Base-by-base conservation (phyloP, 2,113 vertebrate species). In the Phrynosoma blainvillii region DNA sequence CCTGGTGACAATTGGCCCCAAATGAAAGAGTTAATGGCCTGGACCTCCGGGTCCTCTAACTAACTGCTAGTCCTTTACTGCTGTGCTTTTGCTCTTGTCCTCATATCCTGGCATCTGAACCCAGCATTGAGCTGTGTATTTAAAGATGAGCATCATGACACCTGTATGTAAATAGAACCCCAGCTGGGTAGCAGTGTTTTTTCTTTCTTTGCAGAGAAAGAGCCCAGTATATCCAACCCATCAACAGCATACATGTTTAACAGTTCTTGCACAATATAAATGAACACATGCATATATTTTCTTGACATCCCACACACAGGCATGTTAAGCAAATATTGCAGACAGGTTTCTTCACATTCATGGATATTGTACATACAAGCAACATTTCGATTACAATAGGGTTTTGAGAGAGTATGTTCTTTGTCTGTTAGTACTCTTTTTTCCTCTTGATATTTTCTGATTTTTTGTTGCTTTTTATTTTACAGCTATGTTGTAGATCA, bases 111-210 rank as follows among this genome's bases (percentile, higher is more conserved):
- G 90, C 88, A 92, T 94, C 78, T 94, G 93, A 95, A 94, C 92
- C 86, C 25, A 85, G 54, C 88, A 91, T 54, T 76, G 88, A 90
- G 89, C 82, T 82, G 23, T 92, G 84, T 92, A 90, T 93, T 86
- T 76, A 79, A 84, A 90, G 85, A 87, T 82, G 84, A 89, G 82
- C 62, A 87, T 59, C 36, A 2, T 85, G 92, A 91, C 93, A 95
- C 92, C 91, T 93, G 91, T 89, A 93, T 95, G 93, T 88, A 96
- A 94, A 96, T 82, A 11, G 47, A 80, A 81, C 89, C 77, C 95
- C 92, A 91, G 79, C 91, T 91, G 85, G 25, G 77, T 91, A 65
- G 40, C 90, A 93, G 91, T 85, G 42, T 3, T 79, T 76, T 79
- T 82, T 71, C 70, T 89, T 77, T 87, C 84, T 40, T 70, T 54